Percentiles rank a stretch among this genome's conserved stretches.
Evolutionary conservation across 2,888 invertebrate genomes (phyloP).

Genomic region (Octodonta nipae): DNA sequence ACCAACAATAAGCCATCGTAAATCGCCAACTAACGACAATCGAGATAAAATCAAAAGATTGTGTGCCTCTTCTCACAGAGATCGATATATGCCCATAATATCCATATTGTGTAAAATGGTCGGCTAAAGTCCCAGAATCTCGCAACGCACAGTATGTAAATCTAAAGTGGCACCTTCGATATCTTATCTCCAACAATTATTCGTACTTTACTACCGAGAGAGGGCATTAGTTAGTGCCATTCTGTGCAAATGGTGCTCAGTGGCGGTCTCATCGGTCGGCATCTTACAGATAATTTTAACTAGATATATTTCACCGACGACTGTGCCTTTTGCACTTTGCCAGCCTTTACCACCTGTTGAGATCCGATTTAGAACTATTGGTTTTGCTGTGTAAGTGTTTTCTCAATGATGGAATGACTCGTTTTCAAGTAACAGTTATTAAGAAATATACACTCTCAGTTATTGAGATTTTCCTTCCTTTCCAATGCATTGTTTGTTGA

Average conservation of each 20-base stretch:
- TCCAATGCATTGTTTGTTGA: too few species aligned
- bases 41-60: constrained; percentile 2
- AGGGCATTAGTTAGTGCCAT: constrained; percentile 30
- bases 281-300: constrained; percentile 27
- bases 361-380: too few species aligned
- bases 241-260: constrained; percentile 31
- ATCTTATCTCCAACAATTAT: constrained; percentile 36
- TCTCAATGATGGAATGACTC: too few species aligned
- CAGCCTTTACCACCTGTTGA: too few species aligned
- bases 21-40: background rate
- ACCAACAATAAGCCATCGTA: background rate
- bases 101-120: constrained; percentile 1
- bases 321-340: too few species aligned
- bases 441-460: too few species aligned
- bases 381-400: too few species aligned
- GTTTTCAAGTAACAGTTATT: too few species aligned
- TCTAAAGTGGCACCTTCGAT: constrained; percentile 17
- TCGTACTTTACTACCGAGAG: constrained; percentile 30
- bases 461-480: too few species aligned
- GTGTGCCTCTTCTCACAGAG: background rate
- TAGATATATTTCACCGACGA: constrained; percentile 28
- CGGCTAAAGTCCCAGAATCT: background rate
- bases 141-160: background rate
- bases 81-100: background rate
- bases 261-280: constrained; percentile 25